Percentiles rank a stretch among this genome's conserved stretches.
These are phyloP conservation scores for Phrynocephalus versicolor DNA, from an alignment of 2,113 vertebrate genomes.

Conservation along the genomic window DNA sequence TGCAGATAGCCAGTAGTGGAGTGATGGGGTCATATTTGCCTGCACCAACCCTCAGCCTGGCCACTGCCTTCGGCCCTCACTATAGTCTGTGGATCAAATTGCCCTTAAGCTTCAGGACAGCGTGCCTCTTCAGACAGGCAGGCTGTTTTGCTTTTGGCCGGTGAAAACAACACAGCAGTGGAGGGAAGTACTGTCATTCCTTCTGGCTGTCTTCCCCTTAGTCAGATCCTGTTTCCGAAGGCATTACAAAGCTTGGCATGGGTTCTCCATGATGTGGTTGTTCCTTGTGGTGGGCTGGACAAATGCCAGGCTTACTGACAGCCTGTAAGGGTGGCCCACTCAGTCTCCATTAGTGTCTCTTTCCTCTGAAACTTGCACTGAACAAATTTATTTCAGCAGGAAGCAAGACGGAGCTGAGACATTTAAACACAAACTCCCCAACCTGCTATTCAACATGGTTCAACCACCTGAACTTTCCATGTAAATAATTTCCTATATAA, in stretches of 20 bases:
- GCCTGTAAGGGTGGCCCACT: not conserved
- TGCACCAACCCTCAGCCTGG: no score
- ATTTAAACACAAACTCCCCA: not conserved
- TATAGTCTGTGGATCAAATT: no score
- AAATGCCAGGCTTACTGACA: not conserved
- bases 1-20: no score
- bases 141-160: slow-evolving; percentile 2
- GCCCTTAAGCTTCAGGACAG: no score
- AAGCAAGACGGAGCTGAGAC: no score
- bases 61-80: no score
- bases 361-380: not conserved
- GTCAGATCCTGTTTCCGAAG: not conserved
- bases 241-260: not conserved
- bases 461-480: not conserved
- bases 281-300: not conserved
- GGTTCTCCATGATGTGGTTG: not conserved
- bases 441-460: not conserved
- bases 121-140: not conserved
- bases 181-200: not conserved
- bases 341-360: not conserved
- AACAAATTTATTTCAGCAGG: not conserved
- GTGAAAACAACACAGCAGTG: not conserved
- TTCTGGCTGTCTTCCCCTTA: not conserved
- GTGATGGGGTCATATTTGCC: no score
- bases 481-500: not conserved